A percentile compares a stretch with the other conserved stretches of the same genome.
These are phyloP conservation scores for Neopipo cinnamomea DNA, from an alignment of 2,113 vertebrate species.

Conservation along the genomic window DNA sequence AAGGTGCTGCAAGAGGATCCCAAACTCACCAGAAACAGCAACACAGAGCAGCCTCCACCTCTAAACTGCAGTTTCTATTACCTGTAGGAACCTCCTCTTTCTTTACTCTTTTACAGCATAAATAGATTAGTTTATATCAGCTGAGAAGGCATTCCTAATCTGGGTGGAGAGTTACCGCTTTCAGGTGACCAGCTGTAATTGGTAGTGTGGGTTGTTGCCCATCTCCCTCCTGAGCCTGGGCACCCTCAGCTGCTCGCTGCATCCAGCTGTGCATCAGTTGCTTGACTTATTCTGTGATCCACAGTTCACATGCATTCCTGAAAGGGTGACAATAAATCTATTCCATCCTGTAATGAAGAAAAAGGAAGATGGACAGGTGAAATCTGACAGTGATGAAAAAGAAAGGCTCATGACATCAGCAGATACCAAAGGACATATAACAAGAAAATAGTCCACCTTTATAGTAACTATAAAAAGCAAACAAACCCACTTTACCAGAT, in stretches of 20 bases:
- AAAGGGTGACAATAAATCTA: neutral
- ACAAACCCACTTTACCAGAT: neutral
- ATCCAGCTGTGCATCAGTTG: neutral
- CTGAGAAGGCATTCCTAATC: neutral
- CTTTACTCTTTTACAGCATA: neutral
- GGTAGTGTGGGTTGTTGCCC: rapidly evolving
- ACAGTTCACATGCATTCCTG: neutral
- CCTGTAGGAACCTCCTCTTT: too few species aligned
- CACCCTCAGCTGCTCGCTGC: rapidly evolving
- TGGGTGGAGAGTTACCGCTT: neutral
- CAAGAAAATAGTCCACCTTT: neutral
- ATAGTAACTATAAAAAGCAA: neutral
- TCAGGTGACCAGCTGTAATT: neutral
- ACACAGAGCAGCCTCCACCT: neutral
- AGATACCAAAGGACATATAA: neutral
- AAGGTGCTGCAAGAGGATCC: neutral
- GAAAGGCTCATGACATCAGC: neutral
- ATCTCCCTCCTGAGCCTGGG: rapidly evolving
- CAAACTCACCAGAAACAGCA: neutral
- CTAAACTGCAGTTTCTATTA: neutral
- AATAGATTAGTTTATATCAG: neutral
- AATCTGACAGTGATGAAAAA: neutral
- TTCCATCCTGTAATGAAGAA: neutral
- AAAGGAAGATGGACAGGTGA: neutral
- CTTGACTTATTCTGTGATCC: neutral